These are phyloP conservation scores for Todiramphus saurophagus DNA, from an alignment of 2,113 vertebrate genomes.

Conservation along the genomic window DNA sequence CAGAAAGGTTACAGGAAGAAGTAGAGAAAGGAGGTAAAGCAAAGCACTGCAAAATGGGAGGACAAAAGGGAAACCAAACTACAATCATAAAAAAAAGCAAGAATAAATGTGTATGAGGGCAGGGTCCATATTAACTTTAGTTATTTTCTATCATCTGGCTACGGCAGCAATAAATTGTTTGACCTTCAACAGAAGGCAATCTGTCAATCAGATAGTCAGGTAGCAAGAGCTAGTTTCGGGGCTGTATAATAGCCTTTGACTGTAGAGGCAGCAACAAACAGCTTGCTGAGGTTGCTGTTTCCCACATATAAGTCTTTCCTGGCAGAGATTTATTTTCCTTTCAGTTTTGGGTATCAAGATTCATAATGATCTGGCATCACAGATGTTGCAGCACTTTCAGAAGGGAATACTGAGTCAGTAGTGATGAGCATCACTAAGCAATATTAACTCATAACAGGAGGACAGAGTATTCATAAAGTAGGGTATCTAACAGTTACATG, in stretches of 20 bases:
- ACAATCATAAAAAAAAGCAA: background rate
- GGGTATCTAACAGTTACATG: background rate
- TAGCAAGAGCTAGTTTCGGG: background rate
- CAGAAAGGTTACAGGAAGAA: constrained; percentile 2
- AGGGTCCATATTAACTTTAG: background rate
- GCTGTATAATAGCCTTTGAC: background rate
- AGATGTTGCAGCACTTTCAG: background rate
- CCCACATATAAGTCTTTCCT: background rate
- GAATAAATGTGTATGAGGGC: background rate
- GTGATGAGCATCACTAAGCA: background rate
- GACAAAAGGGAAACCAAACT: background rate
- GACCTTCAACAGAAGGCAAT: background rate
- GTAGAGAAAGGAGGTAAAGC: background rate
- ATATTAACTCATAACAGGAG: background rate
- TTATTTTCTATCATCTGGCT: background rate
- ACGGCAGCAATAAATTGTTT: background rate
- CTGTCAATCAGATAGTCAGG: background rate
- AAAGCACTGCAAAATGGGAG: background rate
- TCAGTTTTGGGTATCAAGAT: background rate
- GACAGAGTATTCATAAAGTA: background rate
- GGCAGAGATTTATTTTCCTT: background rate
- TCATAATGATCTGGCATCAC: background rate
- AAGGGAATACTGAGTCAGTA: background rate
- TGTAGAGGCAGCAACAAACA: background rate
- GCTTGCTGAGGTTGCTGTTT: background rate